Evolutionary conservation across 2,797 vertebrate genomes (phyloP).

Genomic region (Rousettus madagascariensis): DNA sequence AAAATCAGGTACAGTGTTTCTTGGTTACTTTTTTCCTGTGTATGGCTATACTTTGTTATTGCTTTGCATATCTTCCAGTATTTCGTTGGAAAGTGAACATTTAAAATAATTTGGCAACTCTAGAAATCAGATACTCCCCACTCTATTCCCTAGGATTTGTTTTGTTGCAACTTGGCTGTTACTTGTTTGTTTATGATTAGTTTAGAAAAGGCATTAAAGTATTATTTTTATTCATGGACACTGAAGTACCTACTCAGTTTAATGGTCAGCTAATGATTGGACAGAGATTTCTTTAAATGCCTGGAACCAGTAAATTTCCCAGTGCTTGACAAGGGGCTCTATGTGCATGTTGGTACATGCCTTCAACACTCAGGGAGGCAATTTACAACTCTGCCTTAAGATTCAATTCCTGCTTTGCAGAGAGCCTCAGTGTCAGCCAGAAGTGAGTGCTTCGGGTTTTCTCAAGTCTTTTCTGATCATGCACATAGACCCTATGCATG

Average conservation of each 20-base stretch:
- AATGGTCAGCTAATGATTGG: neutral
- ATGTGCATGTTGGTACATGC: neutral
- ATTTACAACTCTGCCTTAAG: conserved; percentile 11
- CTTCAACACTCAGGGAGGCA: neutral
- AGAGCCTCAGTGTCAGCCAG: neutral
- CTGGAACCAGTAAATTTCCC: neutral
- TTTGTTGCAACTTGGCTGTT: neutral
- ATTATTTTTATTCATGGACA: neutral
- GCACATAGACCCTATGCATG: neutral
- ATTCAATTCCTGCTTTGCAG: neutral
- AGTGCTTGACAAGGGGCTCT: neutral
- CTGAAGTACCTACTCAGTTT: neutral
- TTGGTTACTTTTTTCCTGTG: neutral
- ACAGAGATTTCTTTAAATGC: conserved; percentile 13
- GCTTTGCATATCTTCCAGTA: neutral
- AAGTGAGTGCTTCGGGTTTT: neutral
- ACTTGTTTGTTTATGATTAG: neutral
- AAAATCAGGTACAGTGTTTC: neutral
- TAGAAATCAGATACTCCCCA: neutral
- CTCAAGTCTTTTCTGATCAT: neutral
- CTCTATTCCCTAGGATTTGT: neutral
- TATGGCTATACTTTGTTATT: neutral
- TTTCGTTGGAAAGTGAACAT: neutral
- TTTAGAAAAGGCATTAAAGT: neutral
- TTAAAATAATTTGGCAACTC: neutral